These are phyloP conservation scores for Hoplodrina blanda DNA, from an alignment of 2,888 invertebrate genomes.

Conservation along the genomic window DNA sequence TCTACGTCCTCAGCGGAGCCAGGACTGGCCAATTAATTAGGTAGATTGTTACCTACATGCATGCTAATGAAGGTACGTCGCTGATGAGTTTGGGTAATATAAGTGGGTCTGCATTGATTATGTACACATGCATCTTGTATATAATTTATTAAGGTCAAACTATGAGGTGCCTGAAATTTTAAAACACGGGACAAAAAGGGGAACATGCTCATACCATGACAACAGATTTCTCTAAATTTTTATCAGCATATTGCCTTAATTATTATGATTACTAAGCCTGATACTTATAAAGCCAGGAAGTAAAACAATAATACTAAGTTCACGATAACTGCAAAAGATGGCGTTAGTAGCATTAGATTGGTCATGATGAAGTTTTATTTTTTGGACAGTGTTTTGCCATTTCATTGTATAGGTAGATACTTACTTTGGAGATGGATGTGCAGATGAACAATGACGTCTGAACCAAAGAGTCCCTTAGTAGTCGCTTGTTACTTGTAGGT, in stretches of 20 bases:
- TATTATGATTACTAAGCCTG: not conserved
- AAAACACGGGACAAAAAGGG: not conserved
- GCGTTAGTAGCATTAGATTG: conserved; percentile 23
- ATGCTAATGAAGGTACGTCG: conserved; percentile 84
- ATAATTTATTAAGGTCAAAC: not conserved
- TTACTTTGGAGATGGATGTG: not conserved
- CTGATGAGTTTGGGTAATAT: conserved; percentile 73
- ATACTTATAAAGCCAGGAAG: not conserved
- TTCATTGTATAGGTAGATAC: not conserved
- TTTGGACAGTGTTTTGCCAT: not conserved
- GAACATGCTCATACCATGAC: too few species aligned
- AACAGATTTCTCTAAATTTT: not conserved
- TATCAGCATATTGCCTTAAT: not conserved
- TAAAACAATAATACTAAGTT: not conserved
- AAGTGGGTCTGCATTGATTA: conserved; percentile 38
- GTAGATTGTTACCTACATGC: conserved; percentile 78
- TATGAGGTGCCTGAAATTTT: not conserved
- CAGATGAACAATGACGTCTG: not conserved
- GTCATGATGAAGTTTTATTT: not conserved
- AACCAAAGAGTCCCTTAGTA: not conserved
- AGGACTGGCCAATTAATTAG: conserved; percentile 86
- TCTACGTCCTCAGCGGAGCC: conserved; percentile 80
- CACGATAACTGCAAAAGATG: conserved; percentile 28
- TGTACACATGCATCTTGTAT: conserved; percentile 17
- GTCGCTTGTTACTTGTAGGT: too few species aligned